Percentiles rank a stretch among this genome's conserved stretches.
These are phyloP conservation scores for Ibycter americanus DNA, from an alignment of 2,797 vertebrate species.

Conservation along the genomic window DNA sequence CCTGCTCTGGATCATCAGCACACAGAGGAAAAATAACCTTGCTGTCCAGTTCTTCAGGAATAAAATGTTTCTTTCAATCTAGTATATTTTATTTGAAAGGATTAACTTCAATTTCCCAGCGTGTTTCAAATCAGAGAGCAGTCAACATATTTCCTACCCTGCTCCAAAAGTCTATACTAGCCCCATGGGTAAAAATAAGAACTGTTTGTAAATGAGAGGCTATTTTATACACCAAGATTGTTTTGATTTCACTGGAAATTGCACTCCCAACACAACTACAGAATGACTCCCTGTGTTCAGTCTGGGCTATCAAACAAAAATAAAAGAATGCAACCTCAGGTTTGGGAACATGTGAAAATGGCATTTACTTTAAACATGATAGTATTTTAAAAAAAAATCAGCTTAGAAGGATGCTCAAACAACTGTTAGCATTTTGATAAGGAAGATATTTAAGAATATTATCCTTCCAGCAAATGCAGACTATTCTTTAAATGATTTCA, in stretches of 20 bases:
- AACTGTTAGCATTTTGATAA: background rate
- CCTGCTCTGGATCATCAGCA: background rate
- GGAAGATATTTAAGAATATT: background rate
- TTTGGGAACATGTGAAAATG: background rate
- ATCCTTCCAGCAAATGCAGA: background rate
- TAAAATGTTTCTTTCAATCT: background rate
- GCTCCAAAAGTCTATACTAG: background rate
- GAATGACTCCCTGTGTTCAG: background rate
- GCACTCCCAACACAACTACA: background rate
- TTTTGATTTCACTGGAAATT: conserved; percentile 12
- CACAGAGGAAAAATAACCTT: background rate
- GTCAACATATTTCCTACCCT: background rate
- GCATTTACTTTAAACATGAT: background rate
- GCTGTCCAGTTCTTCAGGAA: background rate
- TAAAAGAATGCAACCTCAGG: background rate
- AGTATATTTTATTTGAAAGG: background rate
- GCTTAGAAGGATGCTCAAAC: background rate
- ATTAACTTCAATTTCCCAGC: background rate
- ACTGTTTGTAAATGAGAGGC: background rate
- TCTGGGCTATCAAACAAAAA: background rate
- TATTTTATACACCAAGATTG: background rate
- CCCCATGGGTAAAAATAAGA: background rate
- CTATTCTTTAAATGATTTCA: background rate
- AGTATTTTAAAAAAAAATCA: background rate
- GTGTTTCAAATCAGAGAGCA: background rate